A percentile compares a stretch with the other conserved stretches of the same genome.
phyloP scores from a whole-genome alignment of 1,140 invertebrate species.

The Achatina immaculata region DNA sequence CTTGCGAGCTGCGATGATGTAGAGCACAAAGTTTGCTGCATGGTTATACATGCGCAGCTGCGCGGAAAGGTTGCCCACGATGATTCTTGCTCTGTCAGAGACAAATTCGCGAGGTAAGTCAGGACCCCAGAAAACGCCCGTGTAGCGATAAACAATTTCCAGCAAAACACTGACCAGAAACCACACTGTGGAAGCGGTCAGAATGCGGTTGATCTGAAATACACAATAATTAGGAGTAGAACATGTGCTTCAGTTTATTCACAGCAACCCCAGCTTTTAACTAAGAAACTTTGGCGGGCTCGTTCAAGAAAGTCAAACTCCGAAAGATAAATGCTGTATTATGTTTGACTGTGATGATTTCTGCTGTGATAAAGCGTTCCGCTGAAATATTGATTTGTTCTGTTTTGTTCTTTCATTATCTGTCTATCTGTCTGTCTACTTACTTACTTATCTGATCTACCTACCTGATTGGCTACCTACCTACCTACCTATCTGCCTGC shows the following conservation, averaged over 20 bases:
- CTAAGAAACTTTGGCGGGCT: too few relatives aligned
- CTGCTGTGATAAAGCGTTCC: background rate
- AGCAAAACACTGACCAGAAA: constrained; percentile 1
- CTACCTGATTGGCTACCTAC: too few relatives aligned
- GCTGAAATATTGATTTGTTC: background rate
- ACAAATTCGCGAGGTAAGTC: background rate
- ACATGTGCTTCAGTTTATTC: too few relatives aligned
- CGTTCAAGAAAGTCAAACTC: too few relatives aligned
- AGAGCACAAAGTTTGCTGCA: constrained; percentile 24
- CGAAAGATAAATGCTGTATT: too few relatives aligned
- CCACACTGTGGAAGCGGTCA: background rate
- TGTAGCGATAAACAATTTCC: background rate
- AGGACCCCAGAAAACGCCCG: background rate
- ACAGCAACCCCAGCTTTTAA: too few relatives aligned
- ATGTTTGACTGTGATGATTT: too few relatives aligned
- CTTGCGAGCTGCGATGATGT: constrained; percentile 9
- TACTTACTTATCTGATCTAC: too few relatives aligned
- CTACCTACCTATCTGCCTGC: too few relatives aligned
- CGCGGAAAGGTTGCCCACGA: background rate
- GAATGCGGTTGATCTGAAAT: constrained; percentile 22
- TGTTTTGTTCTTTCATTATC: too few relatives aligned
- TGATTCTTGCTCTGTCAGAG: background rate
- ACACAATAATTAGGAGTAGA: background rate
- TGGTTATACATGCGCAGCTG: background rate
- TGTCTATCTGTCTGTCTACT: too few relatives aligned